Evolutionary conservation across 2,113 vertebrate genomes (phyloP).

Genomic region (Cricetomys ansorgei): DNA sequence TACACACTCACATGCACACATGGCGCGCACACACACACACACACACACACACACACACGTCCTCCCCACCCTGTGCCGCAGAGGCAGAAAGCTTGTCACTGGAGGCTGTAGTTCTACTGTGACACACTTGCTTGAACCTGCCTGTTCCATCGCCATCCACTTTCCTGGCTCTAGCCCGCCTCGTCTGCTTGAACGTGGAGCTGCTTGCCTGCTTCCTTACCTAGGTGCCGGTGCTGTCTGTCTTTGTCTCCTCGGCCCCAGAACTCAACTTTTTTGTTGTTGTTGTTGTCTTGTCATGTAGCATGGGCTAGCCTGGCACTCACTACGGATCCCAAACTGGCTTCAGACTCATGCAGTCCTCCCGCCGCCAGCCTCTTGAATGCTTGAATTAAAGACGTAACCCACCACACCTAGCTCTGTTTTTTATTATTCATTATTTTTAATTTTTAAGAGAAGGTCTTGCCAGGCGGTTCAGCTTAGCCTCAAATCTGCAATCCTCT

Average conservation of each 20-base stretch:
- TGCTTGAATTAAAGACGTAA: neutral
- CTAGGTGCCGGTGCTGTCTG: too few relatives aligned
- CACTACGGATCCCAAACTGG: neutral
- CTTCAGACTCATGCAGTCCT: neutral
- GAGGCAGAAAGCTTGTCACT: neutral
- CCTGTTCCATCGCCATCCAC: neutral
- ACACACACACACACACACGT: neutral
- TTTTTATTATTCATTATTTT: neutral
- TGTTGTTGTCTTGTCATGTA: neutral
- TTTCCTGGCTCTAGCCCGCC: neutral
- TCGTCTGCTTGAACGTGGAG: neutral
- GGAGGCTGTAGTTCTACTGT: rapidly evolving
- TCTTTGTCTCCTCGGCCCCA: neutral
- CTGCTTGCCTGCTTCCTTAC: neutral
- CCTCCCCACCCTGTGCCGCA: too few relatives aligned
- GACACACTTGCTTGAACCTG: neutral
- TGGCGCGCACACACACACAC: neutral
- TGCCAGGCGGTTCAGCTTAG: neutral
- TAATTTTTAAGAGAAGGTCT: neutral
- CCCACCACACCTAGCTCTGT: neutral
- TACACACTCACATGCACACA: too few relatives aligned
- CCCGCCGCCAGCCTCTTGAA: neutral
- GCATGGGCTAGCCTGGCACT: too few relatives aligned
- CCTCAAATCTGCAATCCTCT: neutral
- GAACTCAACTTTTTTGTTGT: neutral